Evolutionary conservation across 2,888 invertebrate species (phyloP).

Genomic region (Stegana nigrithorax): DNA sequence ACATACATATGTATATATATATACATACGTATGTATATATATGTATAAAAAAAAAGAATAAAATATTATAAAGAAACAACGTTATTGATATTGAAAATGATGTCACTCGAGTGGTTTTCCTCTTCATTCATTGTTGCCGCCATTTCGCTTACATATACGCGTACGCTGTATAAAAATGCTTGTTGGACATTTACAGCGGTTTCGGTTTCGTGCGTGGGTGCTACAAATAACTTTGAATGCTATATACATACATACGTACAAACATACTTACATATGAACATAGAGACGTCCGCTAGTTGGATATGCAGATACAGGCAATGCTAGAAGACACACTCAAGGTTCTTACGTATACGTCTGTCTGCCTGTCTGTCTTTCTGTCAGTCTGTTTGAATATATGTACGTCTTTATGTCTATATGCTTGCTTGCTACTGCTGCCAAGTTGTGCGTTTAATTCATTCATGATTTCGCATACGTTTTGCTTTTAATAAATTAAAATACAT

Average conservation of each 20-base stretch:
- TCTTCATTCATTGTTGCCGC: slow-evolving; percentile 2
- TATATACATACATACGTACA: not conserved
- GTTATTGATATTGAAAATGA: slow-evolving; percentile 46
- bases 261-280: too few species aligned
- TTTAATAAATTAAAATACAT: not conserved
- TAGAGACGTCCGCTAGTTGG: too few species aligned
- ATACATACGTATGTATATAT: too few species aligned
- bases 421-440: not conserved
- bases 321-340: not conserved
- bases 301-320: too few species aligned
- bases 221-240: not conserved
- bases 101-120: slow-evolving; percentile 42
- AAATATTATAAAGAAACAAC: slow-evolving; percentile 9
- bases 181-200: slow-evolving; percentile 16
- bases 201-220: not conserved
- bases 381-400: not conserved
- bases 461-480: not conserved
- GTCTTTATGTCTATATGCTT: not conserved
- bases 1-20: too few species aligned
- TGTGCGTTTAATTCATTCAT: slow-evolving; percentile 8
- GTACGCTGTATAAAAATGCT: slow-evolving; percentile 34
- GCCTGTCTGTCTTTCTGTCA: not conserved
- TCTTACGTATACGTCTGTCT: not conserved
- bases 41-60: slow-evolving; percentile 8
- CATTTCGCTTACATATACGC: slow-evolving; percentile 6